Evolutionary conservation across 1,140 invertebrate species (phyloP).

Genomic region (Scaptomyza hsui): DNA sequence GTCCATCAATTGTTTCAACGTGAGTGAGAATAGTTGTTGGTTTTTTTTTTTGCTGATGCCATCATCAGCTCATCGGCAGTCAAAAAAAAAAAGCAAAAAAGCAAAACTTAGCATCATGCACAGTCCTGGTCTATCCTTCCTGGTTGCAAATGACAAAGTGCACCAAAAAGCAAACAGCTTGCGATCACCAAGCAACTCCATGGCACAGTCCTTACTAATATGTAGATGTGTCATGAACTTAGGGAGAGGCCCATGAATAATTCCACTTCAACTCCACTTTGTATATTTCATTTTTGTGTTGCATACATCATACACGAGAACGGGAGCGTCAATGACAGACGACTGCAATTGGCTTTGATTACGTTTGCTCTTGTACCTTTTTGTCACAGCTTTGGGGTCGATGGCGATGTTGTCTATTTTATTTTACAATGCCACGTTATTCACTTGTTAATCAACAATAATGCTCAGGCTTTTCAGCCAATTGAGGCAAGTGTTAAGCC

Average conservation of each 20-base stretch:
- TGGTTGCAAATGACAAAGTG: conserved; percentile 33
- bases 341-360: conserved; percentile 69
- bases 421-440: conserved; percentile 21
- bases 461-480: conserved; percentile 36
- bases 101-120: conserved; percentile 42
- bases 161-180: conserved; percentile 54
- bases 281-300: conserved; percentile 76
- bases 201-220: not conserved
- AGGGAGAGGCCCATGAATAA: conserved; percentile 63
- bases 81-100: conserved; percentile 6
- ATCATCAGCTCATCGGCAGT: conserved; percentile 44
- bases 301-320: conserved; percentile 69
- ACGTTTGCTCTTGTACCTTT: conserved; percentile 39
- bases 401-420: not conserved
- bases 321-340: conserved; percentile 60
- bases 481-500: conserved; percentile 34
- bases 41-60: conserved; percentile 45
- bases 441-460: conserved; percentile 62
- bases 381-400: conserved; percentile 7
- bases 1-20: conserved; percentile 64
- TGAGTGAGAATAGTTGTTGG: conserved; percentile 46
- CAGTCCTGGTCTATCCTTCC: conserved; percentile 44
- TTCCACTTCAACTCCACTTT: conserved; percentile 80
- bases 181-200: conserved; percentile 35
- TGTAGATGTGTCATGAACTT: conserved; percentile 17